Evolutionary conservation across 2,113 vertebrate species (phyloP), one percentile per base, ranked within the genome.

Genomic region (Podocnemis expansa): DNA sequence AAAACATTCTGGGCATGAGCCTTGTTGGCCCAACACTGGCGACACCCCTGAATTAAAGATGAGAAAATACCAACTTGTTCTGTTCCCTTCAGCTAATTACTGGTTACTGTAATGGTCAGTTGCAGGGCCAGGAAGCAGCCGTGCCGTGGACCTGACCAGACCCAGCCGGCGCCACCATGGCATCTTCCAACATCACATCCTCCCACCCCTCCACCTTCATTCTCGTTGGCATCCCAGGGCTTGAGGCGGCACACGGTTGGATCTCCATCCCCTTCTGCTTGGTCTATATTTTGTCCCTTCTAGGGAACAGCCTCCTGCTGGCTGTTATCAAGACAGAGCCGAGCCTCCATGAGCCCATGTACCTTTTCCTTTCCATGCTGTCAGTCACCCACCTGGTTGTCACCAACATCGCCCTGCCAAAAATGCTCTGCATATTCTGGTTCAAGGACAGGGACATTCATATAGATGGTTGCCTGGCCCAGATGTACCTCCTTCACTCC

Each of bases 401-500:
- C 94, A 94, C 96, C 51, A 97, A 93, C 2, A 95, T 89, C 38
- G 94, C 93, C 29, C 56, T 96, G 49, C 96, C 96, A 29, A 96
- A 97, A 91, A 91, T 85, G 6, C 82, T 97, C 17, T 94, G 94
- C 80, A 85, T 97, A 55, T 96, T 97, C 89, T 97, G 96, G 95
- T 90, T 96, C 56, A 78, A 82, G 4, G 80, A 92, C 82, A 80
- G 29, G 25, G 60, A 91, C 51, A 97, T 97, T 12, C 94, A 78
- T 89, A 96, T 85, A 1, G 87, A 83, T 14, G 93, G 83, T 25
- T 97, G 96, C 67, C 78, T 97, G 47, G 58, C 34, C 13, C 97
- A 97, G 84, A 10, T 97, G 31, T 97, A 96, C 55, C 93, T 97
- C 85, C 89, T 97, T 54, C 96, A 97, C 38, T 93, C 75, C 43